phyloP scores from a whole-genome alignment of 2,888 invertebrate species.

The Bedellia somnulentella region DNA sequence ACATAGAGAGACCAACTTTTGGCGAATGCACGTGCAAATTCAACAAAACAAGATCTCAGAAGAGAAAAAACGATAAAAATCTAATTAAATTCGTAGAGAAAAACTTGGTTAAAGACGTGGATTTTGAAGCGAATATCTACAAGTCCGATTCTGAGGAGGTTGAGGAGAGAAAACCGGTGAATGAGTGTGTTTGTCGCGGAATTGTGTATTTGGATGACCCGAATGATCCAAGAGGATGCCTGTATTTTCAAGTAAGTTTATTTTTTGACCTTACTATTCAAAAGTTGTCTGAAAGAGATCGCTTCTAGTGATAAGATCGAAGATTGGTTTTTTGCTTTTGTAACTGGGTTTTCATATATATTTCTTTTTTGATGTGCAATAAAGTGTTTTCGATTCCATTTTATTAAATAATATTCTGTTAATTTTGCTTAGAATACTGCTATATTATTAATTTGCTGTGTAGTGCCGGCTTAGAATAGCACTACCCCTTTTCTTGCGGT shows the following conservation, averaged over 20 bases:
- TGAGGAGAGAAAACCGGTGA: conserved; percentile 6
- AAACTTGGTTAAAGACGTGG: conserved; percentile 27
- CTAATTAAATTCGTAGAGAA: conserved; percentile 19
- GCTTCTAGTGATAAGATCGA: no score
- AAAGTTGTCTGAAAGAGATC: no score
- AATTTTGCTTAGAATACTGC: no score
- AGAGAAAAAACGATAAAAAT: conserved; percentile 16
- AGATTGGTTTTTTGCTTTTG: no score
- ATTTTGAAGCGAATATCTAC: conserved; percentile 19
- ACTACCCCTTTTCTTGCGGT: no score
- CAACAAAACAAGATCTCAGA: background rate
- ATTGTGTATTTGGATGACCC: conserved; percentile 34
- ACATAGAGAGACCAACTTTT: conserved; percentile 12
- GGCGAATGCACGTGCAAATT: conserved; percentile 15
- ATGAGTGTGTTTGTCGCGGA: conserved; percentile 22
- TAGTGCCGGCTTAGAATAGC: no score
- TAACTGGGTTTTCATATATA: no score
- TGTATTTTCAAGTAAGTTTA: conserved; percentile 61
- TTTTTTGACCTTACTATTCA: conserved; percentile 13
- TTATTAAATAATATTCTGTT: no score
- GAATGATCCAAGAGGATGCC: conserved; percentile 59
- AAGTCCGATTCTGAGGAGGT: conserved; percentile 14
- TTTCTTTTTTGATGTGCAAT: no score
- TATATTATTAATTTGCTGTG: no score
- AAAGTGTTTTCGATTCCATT: no score